A percentile compares a stretch with the other conserved stretches of the same genome.
Conservation (phyloP, 1,140 invertebrate genomes). For the Sinonovacula constricta region DNA sequence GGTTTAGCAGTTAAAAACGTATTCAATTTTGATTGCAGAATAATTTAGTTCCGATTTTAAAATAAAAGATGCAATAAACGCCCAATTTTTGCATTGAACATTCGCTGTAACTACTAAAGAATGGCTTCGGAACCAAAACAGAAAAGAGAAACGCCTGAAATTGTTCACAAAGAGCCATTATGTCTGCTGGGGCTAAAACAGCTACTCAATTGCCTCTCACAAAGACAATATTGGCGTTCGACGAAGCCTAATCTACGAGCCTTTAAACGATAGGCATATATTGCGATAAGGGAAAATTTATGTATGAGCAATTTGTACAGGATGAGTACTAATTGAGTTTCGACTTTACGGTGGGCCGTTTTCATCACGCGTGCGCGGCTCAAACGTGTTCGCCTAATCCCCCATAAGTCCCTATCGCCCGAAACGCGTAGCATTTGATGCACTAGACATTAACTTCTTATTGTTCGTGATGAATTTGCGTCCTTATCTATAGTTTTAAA, state of each 20-base stretch:
- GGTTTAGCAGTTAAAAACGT: no score
- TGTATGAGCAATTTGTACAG: conserved; percentile 53
- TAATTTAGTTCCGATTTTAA: no score
- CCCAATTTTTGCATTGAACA: no score
- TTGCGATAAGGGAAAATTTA: conserved; percentile 55
- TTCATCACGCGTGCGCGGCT: conserved; percentile 34
- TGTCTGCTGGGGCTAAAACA: no score
- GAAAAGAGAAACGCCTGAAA: no score
- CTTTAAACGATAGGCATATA: conserved; percentile 48
- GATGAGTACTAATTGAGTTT: conserved; percentile 50
- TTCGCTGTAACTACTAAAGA: no score
- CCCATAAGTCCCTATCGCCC: conserved; percentile 29
- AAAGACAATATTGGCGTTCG: conserved; percentile 35
- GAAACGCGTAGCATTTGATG: conserved; percentile 47
- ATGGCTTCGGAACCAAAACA: no score
- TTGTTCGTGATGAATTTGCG: conserved; percentile 41
- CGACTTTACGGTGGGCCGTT: conserved; percentile 31
- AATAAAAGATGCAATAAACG: no score
- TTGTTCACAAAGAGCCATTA: no score
- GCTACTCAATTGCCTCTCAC: no score
- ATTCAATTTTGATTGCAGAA: no score
- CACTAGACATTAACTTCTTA: conserved; percentile 53
- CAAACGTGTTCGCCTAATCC: conserved; percentile 22
- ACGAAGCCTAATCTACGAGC: conserved; percentile 10
- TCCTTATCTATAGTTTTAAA: conserved; percentile 46